phyloP scores from a whole-genome alignment of 2,888 invertebrate genomes.

The Ceraclea dissimilis region DNA sequence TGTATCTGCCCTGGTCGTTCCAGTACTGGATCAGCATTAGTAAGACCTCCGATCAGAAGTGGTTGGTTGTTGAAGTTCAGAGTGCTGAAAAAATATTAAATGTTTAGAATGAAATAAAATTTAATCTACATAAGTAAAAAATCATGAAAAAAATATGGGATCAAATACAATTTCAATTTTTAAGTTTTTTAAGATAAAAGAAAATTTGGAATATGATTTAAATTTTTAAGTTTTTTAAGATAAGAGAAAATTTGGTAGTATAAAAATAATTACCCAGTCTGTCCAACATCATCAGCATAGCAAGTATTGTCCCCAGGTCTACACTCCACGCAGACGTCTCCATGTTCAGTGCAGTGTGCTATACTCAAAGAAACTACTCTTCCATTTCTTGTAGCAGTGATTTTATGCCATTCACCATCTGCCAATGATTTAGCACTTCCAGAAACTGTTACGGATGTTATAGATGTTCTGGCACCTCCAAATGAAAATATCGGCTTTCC shows the following conservation, averaged over 20 bases:
- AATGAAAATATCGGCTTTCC: constrained; percentile 85
- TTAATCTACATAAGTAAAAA: neutral
- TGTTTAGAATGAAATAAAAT: neutral
- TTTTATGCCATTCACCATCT: constrained; percentile 86
- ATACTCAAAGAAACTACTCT: constrained; percentile 79
- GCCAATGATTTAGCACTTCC: constrained; percentile 59
- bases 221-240: neutral
- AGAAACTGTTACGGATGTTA: constrained; percentile 68
- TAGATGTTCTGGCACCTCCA: constrained; percentile 81
- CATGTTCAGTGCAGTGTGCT: constrained; percentile 74
- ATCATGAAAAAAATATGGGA: too few species aligned
- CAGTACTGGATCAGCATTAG: constrained; percentile 76
- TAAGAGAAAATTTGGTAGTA: neutral
- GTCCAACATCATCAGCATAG: constrained; percentile 79
- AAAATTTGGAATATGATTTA: too few species aligned
- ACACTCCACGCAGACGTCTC: constrained; percentile 80
- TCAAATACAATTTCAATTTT: too few species aligned
- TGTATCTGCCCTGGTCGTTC: constrained; percentile 86
- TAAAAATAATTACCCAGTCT: constrained; percentile 64
- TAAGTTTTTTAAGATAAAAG: neutral
- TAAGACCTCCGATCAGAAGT: constrained; percentile 76
- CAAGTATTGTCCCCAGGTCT: constrained; percentile 74
- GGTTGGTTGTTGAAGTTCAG: constrained; percentile 87
- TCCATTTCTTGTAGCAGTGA: constrained; percentile 86
- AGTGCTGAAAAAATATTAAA: constrained; percentile 55